These are phyloP conservation scores for Denticeps clupeoides DNA, from an alignment of 2,797 vertebrate genomes.

Conservation along the genomic window DNA sequence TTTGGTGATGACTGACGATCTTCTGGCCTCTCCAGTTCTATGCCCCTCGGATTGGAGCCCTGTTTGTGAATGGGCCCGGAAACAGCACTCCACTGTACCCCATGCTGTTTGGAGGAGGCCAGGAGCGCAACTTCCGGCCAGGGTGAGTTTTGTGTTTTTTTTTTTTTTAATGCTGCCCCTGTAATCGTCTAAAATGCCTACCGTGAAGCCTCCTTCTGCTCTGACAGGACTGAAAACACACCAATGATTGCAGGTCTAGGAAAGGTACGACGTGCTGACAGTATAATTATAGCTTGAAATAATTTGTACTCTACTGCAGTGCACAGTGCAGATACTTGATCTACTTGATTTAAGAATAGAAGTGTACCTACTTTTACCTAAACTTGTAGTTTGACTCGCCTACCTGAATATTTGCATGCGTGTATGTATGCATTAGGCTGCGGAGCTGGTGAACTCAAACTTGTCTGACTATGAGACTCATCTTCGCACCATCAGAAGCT, in stretches of 20 bases:
- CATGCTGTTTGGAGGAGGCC: conserved; percentile 86
- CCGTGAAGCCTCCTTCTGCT: conserved; percentile 14
- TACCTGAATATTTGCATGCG: too few species aligned
- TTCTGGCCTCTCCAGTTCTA: conserved; percentile 67
- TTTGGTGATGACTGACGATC: neutral
- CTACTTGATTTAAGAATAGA: too few species aligned
- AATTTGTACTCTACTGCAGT: too few species aligned
- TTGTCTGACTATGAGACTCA: conserved; percentile 66
- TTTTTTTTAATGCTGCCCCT: conserved; percentile 17
- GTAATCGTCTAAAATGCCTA: neutral
- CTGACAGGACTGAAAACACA: conserved; percentile 90
- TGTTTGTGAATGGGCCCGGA: conserved; percentile 66
- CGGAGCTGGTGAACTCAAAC: conserved; percentile 74
- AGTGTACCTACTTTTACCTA: too few species aligned
- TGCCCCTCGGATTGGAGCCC: conserved; percentile 75
- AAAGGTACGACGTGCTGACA: conserved; percentile 60
- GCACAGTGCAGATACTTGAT: too few species aligned
- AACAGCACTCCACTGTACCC: conserved; percentile 64
- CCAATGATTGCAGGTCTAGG: conserved; percentile 92
- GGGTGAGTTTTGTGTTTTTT: conserved; percentile 59
- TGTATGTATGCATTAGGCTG: conserved; percentile 58
- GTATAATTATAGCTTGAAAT: neutral
- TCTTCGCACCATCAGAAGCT: conserved; percentile 64
- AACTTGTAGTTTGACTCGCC: too few species aligned
- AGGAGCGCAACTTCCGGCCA: conserved; percentile 83